A percentile compares a stretch with the other conserved stretches of the same genome.
phyloP scores from a whole-genome alignment of 2,888 invertebrate species.

The Scaptomyza cyrtandrae region DNA sequence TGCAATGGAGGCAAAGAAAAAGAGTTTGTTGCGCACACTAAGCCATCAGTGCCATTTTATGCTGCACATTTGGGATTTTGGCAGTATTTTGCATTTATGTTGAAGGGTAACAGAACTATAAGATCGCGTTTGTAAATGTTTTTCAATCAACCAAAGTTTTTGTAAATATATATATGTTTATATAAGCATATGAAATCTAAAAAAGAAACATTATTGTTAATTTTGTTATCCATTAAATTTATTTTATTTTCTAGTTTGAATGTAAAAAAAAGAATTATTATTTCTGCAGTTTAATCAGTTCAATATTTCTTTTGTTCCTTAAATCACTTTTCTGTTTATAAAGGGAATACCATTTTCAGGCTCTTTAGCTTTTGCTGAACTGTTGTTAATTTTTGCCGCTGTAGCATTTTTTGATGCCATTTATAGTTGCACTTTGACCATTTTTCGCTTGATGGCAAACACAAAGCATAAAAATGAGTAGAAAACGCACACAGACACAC shows the following conservation, averaged over 20 bases:
- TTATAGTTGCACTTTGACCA: conserved; percentile 45
- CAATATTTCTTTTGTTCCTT: no score
- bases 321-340: no score
- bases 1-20: background rate
- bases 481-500: conserved; percentile 12
- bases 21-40: conserved; percentile 14
- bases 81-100: background rate
- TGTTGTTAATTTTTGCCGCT: conserved; percentile 6
- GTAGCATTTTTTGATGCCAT: conserved; percentile 29
- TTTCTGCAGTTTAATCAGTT: no score
- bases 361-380: background rate
- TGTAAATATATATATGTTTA: no score
- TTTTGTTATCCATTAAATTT: no score
- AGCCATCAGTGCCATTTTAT: conserved; percentile 36
- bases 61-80: conserved; percentile 38
- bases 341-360: background rate
- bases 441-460: conserved; percentile 45
- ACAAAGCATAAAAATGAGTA: conserved; percentile 56
- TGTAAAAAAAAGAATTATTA: no score
- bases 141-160: background rate
- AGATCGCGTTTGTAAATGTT: background rate
- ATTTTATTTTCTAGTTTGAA: no score
- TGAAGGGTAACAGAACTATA: background rate
- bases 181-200: no score
- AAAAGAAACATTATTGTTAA: no score